Base-by-base conservation (phyloP, 2,113 vertebrate genomes). In the Arvicanthis niloticus region DNA sequence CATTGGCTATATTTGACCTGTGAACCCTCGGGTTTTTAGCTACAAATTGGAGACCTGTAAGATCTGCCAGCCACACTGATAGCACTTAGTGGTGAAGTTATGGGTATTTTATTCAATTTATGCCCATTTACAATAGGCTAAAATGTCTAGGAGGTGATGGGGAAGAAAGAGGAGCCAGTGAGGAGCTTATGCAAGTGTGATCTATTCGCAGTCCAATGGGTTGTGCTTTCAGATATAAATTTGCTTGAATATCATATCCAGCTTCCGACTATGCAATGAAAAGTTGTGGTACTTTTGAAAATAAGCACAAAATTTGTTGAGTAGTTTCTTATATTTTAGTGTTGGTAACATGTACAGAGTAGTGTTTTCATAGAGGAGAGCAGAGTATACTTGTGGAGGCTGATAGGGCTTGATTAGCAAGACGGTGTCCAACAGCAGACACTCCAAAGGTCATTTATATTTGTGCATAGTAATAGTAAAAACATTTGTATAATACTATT, bases 281-380 rank as follows among this genome's bases (percentile, higher is more conserved):
- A 87, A 60, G 3, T 62, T 80, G 58, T 89, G 60, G 53, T 81
- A 42, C 24, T 40, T 94, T 77, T 89, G 56, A 62, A 90, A 95
- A 92, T 90, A 92, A 93, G 89, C 65, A 12, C 51, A 88, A 92
- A 88, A 92, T 65, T 29, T 87, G 7, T 78, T 72, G 42, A 67
- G 72, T 81, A 10, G 22, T 80, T 84, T 90, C 16, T 78, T 31
- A 60, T 37, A 92, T 70, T 76, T 76, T 91, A 72, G n/a, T 8
- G 70, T 92, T 92, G 88, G 53, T 89, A 68, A n/a, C 3, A 16
- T 24, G 48, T 21, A 67, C 11, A 56, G 29, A 84, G 2, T 75
- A 45, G 81, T 78, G 0, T 92, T 7, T 88, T 68, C 4, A 53
- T 37, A 26, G 37, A 77, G 51, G 76, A 13, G 16, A 86, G 13